Percentiles rank a stretch among this genome's conserved stretches.
These are phyloP conservation scores for Hydra vulgaris DNA, from an alignment of 30 jellyfish, hydroid and myxozoan genomes.

Conservation along the genomic window DNA sequence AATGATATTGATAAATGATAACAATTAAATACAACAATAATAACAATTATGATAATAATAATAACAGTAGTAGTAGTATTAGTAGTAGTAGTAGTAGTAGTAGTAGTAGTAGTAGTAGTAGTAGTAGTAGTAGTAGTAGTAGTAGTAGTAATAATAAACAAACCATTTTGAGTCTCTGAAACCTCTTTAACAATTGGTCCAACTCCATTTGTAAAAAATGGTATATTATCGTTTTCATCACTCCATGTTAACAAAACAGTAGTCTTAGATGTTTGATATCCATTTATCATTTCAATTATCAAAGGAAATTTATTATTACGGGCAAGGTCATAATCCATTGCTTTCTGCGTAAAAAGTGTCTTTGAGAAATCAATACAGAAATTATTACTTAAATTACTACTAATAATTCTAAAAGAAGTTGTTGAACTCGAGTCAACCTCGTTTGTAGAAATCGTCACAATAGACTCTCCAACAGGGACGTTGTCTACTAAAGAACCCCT, in stretches of 20 bases:
- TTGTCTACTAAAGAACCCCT: conserved; percentile 51
- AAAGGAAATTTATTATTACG: conserved; percentile 14
- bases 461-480: conserved; percentile 43
- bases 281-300: conserved; percentile 45
- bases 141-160: too few relatives aligned
- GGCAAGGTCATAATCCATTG: conserved; percentile 48
- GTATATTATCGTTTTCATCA: conserved; percentile 71
- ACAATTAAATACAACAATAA: too few relatives aligned
- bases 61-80: too few relatives aligned
- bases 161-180: conserved; percentile 28
- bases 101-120: too few relatives aligned
- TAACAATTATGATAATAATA: too few relatives aligned
- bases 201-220: conserved; percentile 51
- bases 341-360: conserved; percentile 44
- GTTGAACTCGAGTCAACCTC: conserved; percentile 27
- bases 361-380: conserved; percentile 69
- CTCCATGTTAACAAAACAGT: conserved; percentile 16
- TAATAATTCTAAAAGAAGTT: conserved; percentile 35
- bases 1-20: too few relatives aligned
- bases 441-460: conserved; percentile 31
- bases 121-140: too few relatives aligned
- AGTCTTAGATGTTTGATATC: conserved; percentile 42
- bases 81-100: too few relatives aligned
- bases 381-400: conserved; percentile 47
- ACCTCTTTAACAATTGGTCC: conserved; percentile 35